A percentile compares a stretch with the other conserved stretches of the same genome.
Conservation (phyloP, 2,888 invertebrate species). For the Seladonia tumulorum region DNA sequence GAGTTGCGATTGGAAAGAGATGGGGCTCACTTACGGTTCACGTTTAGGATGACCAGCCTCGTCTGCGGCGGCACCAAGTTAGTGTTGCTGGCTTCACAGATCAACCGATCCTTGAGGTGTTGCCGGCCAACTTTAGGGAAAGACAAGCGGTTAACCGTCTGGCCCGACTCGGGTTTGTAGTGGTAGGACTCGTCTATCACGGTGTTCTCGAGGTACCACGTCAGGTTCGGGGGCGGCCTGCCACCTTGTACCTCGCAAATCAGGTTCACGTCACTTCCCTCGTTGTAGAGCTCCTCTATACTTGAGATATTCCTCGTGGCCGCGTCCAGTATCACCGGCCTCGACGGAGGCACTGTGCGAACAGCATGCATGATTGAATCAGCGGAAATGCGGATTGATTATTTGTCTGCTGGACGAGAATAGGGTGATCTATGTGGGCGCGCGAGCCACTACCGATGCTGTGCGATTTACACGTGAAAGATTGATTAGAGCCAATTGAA, state of each 20-base stretch:
- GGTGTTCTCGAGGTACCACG: constrained; percentile 94
- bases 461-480: constrained; percentile 56
- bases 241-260: constrained; percentile 94
- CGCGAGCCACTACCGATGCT: constrained; percentile 20
- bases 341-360: constrained; percentile 91
- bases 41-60: constrained; percentile 92
- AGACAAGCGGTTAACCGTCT: constrained; percentile 91
- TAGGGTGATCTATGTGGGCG: constrained; percentile 46
- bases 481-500: constrained; percentile 59
- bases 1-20: not conserved
- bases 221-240: constrained; percentile 91
- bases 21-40: constrained; percentile 90
- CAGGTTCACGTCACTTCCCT: constrained; percentile 92
- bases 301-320: constrained; percentile 89
- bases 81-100: constrained; percentile 95
- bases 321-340: constrained; percentile 92
- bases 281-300: constrained; percentile 93
- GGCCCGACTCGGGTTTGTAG: constrained; percentile 87
- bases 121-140: constrained; percentile 93
- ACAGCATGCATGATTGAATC: constrained; percentile 57
- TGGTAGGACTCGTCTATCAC: constrained; percentile 94
- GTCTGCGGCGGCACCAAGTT: constrained; percentile 92
- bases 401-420: constrained; percentile 55
- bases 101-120: constrained; percentile 92
- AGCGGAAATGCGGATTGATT: constrained; percentile 62